A percentile compares a stretch with the other conserved stretches of the same genome.
phyloP scores from a whole-genome alignment of 2,797 vertebrate species.

The Saxicola maurus region DNA sequence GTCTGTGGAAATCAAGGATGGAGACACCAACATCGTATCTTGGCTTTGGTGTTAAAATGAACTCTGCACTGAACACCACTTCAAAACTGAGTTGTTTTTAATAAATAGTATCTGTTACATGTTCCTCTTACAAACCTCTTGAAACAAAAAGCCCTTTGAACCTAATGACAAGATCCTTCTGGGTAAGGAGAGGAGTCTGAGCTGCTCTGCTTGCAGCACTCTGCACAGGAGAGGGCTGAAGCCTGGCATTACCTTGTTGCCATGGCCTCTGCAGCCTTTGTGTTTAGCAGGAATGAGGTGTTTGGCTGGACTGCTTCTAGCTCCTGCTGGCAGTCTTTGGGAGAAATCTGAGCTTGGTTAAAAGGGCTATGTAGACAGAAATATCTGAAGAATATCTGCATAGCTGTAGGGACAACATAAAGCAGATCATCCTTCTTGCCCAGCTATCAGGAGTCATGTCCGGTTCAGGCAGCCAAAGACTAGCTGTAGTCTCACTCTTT shows the following conservation, averaged over 20 bases:
- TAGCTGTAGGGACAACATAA: rapidly evolving
- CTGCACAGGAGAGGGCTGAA: neutral
- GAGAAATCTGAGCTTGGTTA: neutral
- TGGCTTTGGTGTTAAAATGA: neutral
- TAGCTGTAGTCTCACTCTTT: neutral
- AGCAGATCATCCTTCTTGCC: neutral
- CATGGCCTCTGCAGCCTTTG: neutral
- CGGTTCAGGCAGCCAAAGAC: neutral
- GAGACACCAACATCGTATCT: neutral
- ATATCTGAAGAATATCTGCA: neutral
- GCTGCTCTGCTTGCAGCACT: rapidly evolving
- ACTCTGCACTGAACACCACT: neutral
- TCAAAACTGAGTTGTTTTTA: neutral
- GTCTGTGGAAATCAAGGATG: neutral
- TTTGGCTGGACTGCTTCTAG: neutral
- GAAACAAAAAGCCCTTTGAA: neutral
- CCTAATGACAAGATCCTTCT: neutral
- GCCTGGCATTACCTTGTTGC: neutral
- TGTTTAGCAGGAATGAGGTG: neutral
- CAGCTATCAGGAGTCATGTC: neutral
- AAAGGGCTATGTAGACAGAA: neutral
- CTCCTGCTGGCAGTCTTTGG: neutral
- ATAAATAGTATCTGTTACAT: neutral
- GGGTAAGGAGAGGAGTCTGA: neutral
- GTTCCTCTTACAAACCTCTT: neutral